phyloP scores from a whole-genome alignment of 2,888 invertebrate genomes.

The Aplocera efformata region DNA sequence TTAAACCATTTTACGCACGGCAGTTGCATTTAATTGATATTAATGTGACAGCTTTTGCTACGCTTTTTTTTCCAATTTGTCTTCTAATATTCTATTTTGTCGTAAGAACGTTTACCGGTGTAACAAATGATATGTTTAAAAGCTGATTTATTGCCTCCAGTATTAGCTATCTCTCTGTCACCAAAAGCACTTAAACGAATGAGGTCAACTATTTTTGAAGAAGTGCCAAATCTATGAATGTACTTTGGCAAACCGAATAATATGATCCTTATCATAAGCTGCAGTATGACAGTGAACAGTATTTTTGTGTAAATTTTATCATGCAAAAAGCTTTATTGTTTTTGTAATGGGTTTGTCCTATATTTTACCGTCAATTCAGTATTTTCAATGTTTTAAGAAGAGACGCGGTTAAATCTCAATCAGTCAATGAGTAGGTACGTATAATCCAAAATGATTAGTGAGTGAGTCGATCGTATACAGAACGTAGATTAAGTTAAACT shows the following conservation, averaged over 20 bases:
- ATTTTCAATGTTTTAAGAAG: too few species aligned
- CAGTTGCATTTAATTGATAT: slow-evolving; percentile 19
- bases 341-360: background rate
- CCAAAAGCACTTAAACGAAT: slow-evolving; percentile 27
- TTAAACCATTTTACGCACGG: slow-evolving; percentile 18
- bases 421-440: too few species aligned
- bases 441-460: too few species aligned
- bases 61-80: slow-evolving; percentile 3
- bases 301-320: slow-evolving; percentile 15
- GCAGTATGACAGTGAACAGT: slow-evolving; percentile 23
- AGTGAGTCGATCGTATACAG: too few species aligned
- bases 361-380: too few species aligned
- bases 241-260: slow-evolving; percentile 28
- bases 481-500: too few species aligned
- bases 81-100: background rate
- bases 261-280: slow-evolving; percentile 30
- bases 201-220: slow-evolving; percentile 30
- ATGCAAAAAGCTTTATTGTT: background rate
- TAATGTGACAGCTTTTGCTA: slow-evolving; percentile 4
- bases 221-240: slow-evolving; percentile 31
- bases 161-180: slow-evolving; percentile 25
- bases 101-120: background rate
- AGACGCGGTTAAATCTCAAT: too few species aligned
- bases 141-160: slow-evolving; percentile 19
- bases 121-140: slow-evolving; percentile 11